Evolutionary conservation across 2,888 invertebrate genomes (phyloP).

Genomic region (Glyphotaelius pellucidus): DNA sequence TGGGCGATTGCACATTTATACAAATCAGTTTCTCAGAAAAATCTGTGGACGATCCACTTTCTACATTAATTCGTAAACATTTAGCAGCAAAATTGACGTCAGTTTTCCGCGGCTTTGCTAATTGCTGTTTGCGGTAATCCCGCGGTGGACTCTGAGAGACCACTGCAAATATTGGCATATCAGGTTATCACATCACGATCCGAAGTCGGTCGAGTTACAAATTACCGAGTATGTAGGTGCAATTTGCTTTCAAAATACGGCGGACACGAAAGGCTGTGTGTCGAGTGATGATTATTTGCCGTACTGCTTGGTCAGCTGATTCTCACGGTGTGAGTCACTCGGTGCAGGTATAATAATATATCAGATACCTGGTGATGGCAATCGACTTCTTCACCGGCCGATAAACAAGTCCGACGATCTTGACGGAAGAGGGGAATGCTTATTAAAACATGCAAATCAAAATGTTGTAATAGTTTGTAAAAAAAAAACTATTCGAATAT

Average conservation of each 20-base stretch:
- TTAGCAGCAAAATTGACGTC: background rate
- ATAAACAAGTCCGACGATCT: background rate
- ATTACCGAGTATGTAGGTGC: background rate
- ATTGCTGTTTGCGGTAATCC: background rate
- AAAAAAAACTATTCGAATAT: background rate
- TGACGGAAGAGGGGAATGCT: background rate
- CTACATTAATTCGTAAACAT: background rate
- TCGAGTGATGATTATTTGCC: background rate
- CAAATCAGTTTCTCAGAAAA: constrained; percentile 21
- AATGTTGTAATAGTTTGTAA: background rate
- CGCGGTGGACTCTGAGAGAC: background rate
- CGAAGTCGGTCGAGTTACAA: background rate
- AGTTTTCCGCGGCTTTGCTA: background rate
- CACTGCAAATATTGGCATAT: background rate
- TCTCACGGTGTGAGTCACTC: constrained; percentile 31
- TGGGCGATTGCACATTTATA: background rate
- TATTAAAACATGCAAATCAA: background rate
- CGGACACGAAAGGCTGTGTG: constrained; percentile 3
- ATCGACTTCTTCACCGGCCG: background rate
- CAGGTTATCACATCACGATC: constrained; percentile 36
- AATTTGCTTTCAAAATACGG: constrained; percentile 3
- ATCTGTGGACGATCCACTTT: constrained; percentile 13
- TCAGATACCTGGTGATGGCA: background rate
- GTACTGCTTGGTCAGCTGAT: background rate
- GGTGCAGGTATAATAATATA: background rate